Base-by-base conservation (phyloP, 2,113 vertebrate genomes). In the Anguilla japonica region DNA sequence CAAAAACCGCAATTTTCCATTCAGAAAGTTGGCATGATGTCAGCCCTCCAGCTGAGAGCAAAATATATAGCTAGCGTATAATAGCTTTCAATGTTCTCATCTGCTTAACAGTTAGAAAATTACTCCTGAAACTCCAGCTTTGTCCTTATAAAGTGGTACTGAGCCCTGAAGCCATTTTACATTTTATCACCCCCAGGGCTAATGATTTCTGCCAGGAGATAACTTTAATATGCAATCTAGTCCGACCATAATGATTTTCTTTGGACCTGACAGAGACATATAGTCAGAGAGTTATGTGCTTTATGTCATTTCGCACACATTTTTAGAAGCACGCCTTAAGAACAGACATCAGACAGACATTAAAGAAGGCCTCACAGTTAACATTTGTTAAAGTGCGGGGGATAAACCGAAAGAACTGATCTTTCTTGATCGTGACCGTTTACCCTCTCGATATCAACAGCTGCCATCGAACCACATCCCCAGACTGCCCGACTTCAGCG, bases 381-480 rank as follows among this genome's bases (percentile, higher is more conserved):
- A 71, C 57, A 71, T 71, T n/a, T 2, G n/a, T 34, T 75, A 75
- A 75, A 75, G 9, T 13, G n/a, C n/a, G n/a, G 1, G 6, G 26
- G 5, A 75, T 71, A 6, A 75, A 75, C 9, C n/a, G 8, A 75
- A 34, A n/a, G 8, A 2, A n/a, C 18, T 82, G 41, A 26, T 41
- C 16, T 14, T 86, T 82, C 71, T 83, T 90, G 3, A 60, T 84
- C 4, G 39, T 80, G 39, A 15, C 29, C 22, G 46, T 53, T 29
- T 50, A 16, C 50, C n/a, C 43, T 15, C 82, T 88, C 75, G 6
- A n/a, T 84, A 89, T 57, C 34, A 83, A 39, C 13, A 20, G 43
- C 39, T 41, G 78, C 81, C 78, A 43, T 50, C 39, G 29, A 83
- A 34, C 40, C 9, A 79, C 67, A 63, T 50, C 78, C 18, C 80